Base-by-base conservation (phyloP, 2,113 vertebrate genomes). In the Otis tarda region DNA sequence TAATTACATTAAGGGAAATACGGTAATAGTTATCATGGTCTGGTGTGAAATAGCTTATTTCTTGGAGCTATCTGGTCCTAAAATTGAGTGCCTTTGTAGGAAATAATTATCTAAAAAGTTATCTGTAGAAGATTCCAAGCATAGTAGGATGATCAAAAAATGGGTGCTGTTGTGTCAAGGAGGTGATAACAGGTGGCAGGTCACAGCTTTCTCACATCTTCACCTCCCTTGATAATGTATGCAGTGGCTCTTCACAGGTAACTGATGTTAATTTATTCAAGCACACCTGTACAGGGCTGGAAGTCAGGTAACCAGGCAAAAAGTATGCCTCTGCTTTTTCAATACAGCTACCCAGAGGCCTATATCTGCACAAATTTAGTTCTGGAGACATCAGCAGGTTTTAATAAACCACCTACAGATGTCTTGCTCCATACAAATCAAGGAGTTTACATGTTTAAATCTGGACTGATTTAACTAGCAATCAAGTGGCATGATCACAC, bases 151-250 rank as follows among this genome's bases (percentile, higher is more conserved):
- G 59, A 97, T 89, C 81, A 91, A 94, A 97, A 87, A 97, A 96
- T 95, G 93, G 83, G 88, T 98, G 92, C 81, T 94, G 81, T 97
- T 94, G 93, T 98, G 95, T 96, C 97, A 98, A 98, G 95, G 96
- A 99, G 93, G 97, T 98, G 97, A 24, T 95, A 98, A 97, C 96
- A 98, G 95, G 94, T 98, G 97, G 97, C 96, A 98, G 96, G 98
- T 98, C 98, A 87, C 93, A 96, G 89, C 90, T 95, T 94, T 97
- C 93, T 97, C 93, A 59, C 97, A 98, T 96, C 97, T 96, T 98
- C 98, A 98, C 98, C 98, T 98, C 95, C 98, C 87, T 95, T 97
- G 98, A 96, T 99, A 99, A 99, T 98, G 96, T 98, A 99, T 99
- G 98, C 98, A 98, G 98, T 90, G 98, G 98, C 97, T 99, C 98